Base-by-base conservation (phyloP, 2,113 vertebrate species). In the Lutjanus erythropterus region DNA sequence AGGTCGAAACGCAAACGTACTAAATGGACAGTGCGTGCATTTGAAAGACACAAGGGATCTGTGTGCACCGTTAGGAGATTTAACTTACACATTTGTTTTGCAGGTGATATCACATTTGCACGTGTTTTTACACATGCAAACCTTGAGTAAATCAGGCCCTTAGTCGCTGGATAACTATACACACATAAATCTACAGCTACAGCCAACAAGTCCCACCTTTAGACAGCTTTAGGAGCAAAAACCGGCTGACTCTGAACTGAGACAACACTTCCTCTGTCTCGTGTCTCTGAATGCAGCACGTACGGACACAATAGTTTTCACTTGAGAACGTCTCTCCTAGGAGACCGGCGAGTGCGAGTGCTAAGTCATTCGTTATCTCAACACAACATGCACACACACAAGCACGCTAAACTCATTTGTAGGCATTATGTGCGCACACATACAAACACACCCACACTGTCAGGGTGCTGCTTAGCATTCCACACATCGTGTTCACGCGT, bases 301-400 rank as follows among this genome's bases (percentile, higher is more conserved):
- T 16, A 9, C 23, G 49, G 78, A 84, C 62, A 50, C 49, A 73
- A 69, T 50, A 55, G 70, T 44, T 73, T 69, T 25, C 75, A 60
- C 61, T 53, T 53, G 66, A 71, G 56, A 69, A 42, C 46, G 16
- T 46, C 59, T 77, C 39, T 70, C 27, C 29, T 59, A 0, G 31
- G 33, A 71, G 69, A 47, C 49, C 21, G 49, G 15, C 25, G 70
- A 55, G 25, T 53, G 64, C 15, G 31, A 68, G 44, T 27, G 66
- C 70, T 53, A 69, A 88, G 25, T 83, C 66, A 72, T 71, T 46
- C 5, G 19, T 81, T 68, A 86, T 81, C 67, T 60, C n/a, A 61
- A 39, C 68, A 75, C 27, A 31, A 19, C 52, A 62, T 16, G 8
- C 1, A 16, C 46, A 62, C 42, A 64, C 31, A 58, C 31, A 66